phyloP scores from a whole-genome alignment of 2,888 invertebrate species.

The Polydrusus pterygomalis region DNA sequence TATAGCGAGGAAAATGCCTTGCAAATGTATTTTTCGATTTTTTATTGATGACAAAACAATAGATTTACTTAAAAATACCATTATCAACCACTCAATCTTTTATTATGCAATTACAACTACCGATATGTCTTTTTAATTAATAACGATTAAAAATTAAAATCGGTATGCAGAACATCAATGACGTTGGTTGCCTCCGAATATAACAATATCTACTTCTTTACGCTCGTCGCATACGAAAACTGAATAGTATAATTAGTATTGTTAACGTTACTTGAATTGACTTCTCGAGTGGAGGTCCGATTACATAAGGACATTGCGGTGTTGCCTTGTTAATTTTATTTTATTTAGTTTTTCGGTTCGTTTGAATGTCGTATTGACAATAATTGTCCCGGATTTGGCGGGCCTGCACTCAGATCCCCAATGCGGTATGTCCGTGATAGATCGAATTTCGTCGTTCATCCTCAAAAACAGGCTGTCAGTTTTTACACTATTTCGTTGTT shows the following conservation, averaged over 20 bases:
- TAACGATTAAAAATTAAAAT: constrained; percentile 13
- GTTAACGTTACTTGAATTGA: constrained; percentile 24
- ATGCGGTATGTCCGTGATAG: too few relatives aligned
- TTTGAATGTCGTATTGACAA: too few relatives aligned
- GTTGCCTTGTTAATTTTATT: constrained; percentile 4
- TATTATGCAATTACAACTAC: neutral
- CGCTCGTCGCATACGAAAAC: constrained; percentile 30
- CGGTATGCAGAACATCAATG: constrained; percentile 36
- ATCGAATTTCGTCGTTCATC: too few relatives aligned
- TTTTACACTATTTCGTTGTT: too few relatives aligned
- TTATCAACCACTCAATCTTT: neutral
- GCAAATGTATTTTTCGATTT: too few relatives aligned
- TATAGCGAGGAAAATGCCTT: too few relatives aligned
- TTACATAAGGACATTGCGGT: neutral
- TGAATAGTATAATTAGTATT: constrained; percentile 37
- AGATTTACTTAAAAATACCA: too few relatives aligned
- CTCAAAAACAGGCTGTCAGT: too few relatives aligned
- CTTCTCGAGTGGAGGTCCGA: neutral
- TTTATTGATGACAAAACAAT: too few relatives aligned
- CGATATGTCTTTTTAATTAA: constrained; percentile 10
- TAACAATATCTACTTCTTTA: constrained; percentile 27
- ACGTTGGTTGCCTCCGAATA: constrained; percentile 13
- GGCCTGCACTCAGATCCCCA: too few relatives aligned
- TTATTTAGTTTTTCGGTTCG: too few relatives aligned
- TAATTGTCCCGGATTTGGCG: too few relatives aligned